Conservation (phyloP, 2,113 vertebrate species). For the Crotophaga sulcirostris region DNA sequence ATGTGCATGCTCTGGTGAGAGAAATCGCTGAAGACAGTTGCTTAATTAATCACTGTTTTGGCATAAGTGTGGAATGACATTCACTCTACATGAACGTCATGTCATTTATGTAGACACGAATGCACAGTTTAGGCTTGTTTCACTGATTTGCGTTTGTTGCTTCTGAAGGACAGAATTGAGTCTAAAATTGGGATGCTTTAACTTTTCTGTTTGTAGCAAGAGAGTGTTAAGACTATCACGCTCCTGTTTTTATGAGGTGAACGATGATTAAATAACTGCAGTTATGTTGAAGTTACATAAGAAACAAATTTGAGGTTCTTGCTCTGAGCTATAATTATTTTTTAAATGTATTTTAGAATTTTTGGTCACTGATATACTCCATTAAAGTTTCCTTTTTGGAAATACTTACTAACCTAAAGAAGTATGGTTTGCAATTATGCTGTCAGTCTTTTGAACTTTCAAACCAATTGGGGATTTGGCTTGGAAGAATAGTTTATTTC, state of each 20-base stretch:
- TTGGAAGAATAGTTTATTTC: neutral
- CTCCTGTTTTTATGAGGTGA: neutral
- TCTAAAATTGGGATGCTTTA: neutral
- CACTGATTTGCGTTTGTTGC: neutral
- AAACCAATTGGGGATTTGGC: neutral
- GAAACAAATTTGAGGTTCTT: neutral
- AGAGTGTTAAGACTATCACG: neutral
- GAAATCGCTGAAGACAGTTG: neutral
- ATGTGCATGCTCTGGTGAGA: neutral
- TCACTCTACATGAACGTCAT: neutral
- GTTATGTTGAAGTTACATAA: neutral
- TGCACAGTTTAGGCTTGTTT: neutral
- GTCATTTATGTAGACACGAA: neutral
- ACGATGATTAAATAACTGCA: neutral
- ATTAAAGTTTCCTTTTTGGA: neutral
- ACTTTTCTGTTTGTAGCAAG: neutral
- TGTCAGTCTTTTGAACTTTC: neutral
- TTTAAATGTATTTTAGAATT: neutral
- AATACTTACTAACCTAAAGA: neutral
- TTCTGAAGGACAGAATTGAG: neutral
- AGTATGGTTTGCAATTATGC: neutral
- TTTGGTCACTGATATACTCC: neutral
- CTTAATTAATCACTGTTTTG: constrained; percentile 28
- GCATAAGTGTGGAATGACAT: neutral
- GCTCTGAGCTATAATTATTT: neutral